Percentiles rank a stretch among this genome's conserved stretches.
Evolutionary conservation across 2,888 invertebrate genomes (phyloP).

Genomic region (Callyntrura sp.): DNA sequence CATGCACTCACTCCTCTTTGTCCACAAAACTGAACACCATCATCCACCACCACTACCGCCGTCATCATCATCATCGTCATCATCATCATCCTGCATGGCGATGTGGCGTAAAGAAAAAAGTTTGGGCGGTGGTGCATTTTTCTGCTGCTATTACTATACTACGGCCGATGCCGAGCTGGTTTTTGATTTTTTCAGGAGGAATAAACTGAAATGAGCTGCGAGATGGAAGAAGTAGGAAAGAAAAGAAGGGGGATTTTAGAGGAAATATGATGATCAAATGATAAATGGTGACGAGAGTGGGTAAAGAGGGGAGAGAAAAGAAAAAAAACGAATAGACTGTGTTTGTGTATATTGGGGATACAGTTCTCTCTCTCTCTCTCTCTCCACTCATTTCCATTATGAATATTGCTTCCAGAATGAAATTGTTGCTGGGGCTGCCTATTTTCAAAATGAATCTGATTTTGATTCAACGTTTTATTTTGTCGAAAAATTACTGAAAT

Average conservation of each 20-base stretch:
- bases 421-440: slow-evolving; percentile 4
- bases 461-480: not conserved
- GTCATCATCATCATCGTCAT: not conserved
- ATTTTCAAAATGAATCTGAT: slow-evolving; percentile 13
- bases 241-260: not conserved
- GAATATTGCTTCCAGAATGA: slow-evolving; percentile 64
- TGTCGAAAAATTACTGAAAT: slow-evolving; percentile 17
- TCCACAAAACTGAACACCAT: slow-evolving; percentile 8
- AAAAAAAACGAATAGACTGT: slow-evolving; percentile 22
- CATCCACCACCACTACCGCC: not conserved
- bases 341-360: not conserved
- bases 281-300: slow-evolving; percentile 61
- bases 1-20: slow-evolving; percentile 23
- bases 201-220: slow-evolving; percentile 35
- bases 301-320: slow-evolving; percentile 36
- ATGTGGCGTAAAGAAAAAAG: not conserved
- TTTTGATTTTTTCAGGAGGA: slow-evolving; percentile 15
- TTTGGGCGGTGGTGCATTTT: slow-evolving; percentile 48
- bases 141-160: not conserved
- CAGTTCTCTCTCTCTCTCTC: not conserved
- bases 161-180: not conserved
- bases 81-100: not conserved
- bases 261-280: slow-evolving; percentile 63
- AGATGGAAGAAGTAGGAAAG: not conserved
- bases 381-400: slow-evolving; percentile 63